Conservation (phyloP, 2,797 vertebrate species). For the Kryptopterus vitreolus region DNA sequence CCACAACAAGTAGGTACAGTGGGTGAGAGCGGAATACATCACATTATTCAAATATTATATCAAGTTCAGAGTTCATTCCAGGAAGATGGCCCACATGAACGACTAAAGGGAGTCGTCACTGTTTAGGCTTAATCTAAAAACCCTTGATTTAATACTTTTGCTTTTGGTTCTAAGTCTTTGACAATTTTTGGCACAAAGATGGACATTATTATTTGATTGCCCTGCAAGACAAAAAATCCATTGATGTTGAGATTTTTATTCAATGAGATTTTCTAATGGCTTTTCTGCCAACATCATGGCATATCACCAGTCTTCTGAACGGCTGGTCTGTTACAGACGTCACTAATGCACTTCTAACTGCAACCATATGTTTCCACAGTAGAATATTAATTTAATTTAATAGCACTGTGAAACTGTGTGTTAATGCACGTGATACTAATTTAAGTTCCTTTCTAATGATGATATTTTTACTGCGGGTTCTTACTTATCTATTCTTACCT, state of each 20-base stretch:
- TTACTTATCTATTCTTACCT: background rate
- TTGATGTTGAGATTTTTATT: background rate
- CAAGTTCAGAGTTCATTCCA: too few species aligned
- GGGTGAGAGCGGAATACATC: too few species aligned
- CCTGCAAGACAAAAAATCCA: background rate
- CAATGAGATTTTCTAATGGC: background rate
- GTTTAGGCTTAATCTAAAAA: too few species aligned
- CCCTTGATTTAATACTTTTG: too few species aligned
- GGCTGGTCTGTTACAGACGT: background rate
- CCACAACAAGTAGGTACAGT: background rate
- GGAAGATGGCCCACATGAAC: too few species aligned
- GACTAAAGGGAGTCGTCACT: too few species aligned
- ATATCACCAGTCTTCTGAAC: background rate
- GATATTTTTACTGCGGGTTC: background rate
- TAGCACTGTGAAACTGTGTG: background rate
- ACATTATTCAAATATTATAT: too few species aligned
- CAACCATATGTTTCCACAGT: background rate
- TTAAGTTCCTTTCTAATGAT: background rate
- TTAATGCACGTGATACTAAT: background rate
- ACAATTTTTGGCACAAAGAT: background rate
- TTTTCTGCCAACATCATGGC: background rate
- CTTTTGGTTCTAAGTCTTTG: background rate
- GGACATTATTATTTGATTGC: conserved; percentile 1
- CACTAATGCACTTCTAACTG: background rate
- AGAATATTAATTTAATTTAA: background rate